phyloP scores from a whole-genome alignment of 2,888 invertebrate species.

The Masnerella sp. region DNA sequence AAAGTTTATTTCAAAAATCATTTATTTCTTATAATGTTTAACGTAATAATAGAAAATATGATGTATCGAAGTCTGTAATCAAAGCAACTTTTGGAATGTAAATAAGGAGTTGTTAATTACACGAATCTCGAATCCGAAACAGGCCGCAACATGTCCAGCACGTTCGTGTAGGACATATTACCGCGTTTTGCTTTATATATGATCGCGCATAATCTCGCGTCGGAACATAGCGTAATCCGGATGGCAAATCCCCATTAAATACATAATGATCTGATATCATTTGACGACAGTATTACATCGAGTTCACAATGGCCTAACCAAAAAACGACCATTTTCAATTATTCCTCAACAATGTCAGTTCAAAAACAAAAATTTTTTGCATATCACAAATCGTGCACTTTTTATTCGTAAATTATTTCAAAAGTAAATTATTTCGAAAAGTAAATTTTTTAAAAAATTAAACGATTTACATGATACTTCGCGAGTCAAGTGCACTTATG shows the following conservation, averaged over 20 bases:
- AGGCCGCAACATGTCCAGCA: conserved; percentile 12
- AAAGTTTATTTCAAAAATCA: too few relatives aligned
- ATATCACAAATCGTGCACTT: conserved; percentile 7
- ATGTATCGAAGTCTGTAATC: too few relatives aligned
- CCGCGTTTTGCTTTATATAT: conserved; percentile 42
- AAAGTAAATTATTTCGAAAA: background rate
- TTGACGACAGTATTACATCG: conserved; percentile 30
- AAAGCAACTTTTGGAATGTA: too few relatives aligned
- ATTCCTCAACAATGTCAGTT: conserved; percentile 2
- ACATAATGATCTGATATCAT: conserved; percentile 44
- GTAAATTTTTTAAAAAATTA: conserved; percentile 1
- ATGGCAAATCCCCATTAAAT: conserved; percentile 44
- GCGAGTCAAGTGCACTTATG: conserved; percentile 35
- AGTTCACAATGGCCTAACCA: conserved; percentile 3
- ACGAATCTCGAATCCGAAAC: conserved; percentile 1
- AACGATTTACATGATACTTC: conserved; percentile 30
- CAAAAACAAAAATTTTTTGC: background rate
- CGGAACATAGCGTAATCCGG: conserved; percentile 49
- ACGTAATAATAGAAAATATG: too few relatives aligned
- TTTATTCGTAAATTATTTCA: background rate
- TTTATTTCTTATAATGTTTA: too few relatives aligned
- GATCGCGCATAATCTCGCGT: conserved; percentile 33
- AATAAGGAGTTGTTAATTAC: background rate
- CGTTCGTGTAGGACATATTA: conserved; percentile 23
- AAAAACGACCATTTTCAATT: conserved; percentile 15